phyloP scores from a whole-genome alignment of 2,888 invertebrate species.

The Caenorhabditis imperialis region DNA sequence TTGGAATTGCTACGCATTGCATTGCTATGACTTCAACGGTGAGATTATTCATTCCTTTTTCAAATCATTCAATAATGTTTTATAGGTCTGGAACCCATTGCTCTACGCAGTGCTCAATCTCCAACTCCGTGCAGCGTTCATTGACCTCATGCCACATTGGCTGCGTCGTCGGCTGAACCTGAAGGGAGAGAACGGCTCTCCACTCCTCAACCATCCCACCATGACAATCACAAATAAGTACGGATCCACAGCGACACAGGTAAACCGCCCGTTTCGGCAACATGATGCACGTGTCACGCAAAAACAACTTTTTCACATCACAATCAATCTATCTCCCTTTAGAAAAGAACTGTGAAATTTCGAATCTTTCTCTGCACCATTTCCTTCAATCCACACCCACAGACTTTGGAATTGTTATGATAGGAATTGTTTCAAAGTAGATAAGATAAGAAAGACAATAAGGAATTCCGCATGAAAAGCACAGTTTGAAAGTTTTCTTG shows the following conservation, averaged over 20 bases:
- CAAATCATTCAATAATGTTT: neutral
- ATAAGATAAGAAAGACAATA: neutral
- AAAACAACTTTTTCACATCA: slow-evolving; percentile 2
- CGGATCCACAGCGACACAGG: slow-evolving; percentile 55
- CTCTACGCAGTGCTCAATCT: slow-evolving; percentile 76
- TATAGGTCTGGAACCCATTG: slow-evolving; percentile 76
- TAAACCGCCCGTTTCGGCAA: slow-evolving; percentile 39
- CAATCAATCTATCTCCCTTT: slow-evolving; percentile 10
- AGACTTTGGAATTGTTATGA: neutral
- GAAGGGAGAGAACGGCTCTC: slow-evolving; percentile 40
- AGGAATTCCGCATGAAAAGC: neutral
- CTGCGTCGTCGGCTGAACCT: slow-evolving; percentile 50
- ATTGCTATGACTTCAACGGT: slow-evolving; percentile 78
- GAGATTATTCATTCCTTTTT: slow-evolving; percentile 2
- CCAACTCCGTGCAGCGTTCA: slow-evolving; percentile 75
- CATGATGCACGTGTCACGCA: slow-evolving; percentile 29
- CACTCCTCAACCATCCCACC: slow-evolving; percentile 47
- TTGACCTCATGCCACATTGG: slow-evolving; percentile 73
- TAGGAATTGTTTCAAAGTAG: too few relatives aligned
- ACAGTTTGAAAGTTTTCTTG: slow-evolving; percentile 31
- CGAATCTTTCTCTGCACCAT: slow-evolving; percentile 12
- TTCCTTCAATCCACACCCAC: neutral
- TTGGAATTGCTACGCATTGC: slow-evolving; percentile 75
- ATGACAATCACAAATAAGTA: slow-evolving; percentile 56
- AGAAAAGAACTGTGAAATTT: slow-evolving; percentile 10